Evolutionary conservation across 2,888 invertebrate genomes (phyloP), one percentile per base, ranked within the genome.

Genomic region (Adela reaumurella): DNA sequence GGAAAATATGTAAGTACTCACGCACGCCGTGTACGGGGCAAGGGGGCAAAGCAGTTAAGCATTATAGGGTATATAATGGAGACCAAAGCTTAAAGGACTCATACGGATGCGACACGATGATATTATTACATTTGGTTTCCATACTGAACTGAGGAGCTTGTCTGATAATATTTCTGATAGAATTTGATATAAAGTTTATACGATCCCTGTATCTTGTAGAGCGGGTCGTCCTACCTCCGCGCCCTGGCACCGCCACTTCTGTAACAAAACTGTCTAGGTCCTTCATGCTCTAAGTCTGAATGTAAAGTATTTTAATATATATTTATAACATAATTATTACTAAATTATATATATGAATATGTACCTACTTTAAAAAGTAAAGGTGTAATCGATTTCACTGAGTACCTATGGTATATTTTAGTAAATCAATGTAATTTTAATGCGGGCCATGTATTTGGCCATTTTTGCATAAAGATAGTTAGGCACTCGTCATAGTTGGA

Each of bases 401-500:
- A 35, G 11, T 14, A n/a, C n/a, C n/a, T n/a, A 35, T 35, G 35
- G 35, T 35, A 14, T 35, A 35, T 35, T 35, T 35, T 35, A 35
- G 35, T 35, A 14, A 14, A 35, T 35, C 11, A 24, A 35, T 35
- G 35, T 35, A 14, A 8, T 3, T 14, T 35, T 35, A 35, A 35
- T 14, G n/a, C 29, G 18, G 18, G 16, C 19, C 43, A 19, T 54
- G 48, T 51, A 46, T 48, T 54, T 55, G 58, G 55, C 58, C 51
- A 59, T 57, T 17, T 56, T 58, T 56, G 49, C 53, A 35, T 46
- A 48, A 16, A 55, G 53, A 46, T 61, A 61, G 55, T 58, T 62
- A 65, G 64, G 65, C 69, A 71, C 66, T 52, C 64, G 63, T 64
- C 62, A 62, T 69, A 68, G 64, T 62, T 62, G 57, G 57, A 60